phyloP scores from a whole-genome alignment of 2,113 vertebrate genomes.

The Pelvicachromis taeniatus region DNA sequence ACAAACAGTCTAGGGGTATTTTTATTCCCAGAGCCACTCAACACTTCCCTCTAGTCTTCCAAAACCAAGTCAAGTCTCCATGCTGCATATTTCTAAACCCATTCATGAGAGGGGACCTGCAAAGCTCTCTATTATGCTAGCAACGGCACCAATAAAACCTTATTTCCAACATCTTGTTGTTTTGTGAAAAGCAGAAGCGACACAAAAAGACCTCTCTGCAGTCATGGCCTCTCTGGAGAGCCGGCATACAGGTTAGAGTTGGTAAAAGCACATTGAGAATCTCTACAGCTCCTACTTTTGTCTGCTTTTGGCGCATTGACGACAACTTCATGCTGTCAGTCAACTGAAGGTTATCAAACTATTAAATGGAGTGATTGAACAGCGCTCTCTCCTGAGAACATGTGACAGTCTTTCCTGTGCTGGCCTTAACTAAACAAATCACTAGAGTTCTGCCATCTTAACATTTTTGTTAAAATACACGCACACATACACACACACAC shows the following conservation, averaged over 20 bases:
- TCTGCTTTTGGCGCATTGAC: background rate
- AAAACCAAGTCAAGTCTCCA: background rate
- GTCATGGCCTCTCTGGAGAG: conserved; percentile 23
- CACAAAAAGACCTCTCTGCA: background rate
- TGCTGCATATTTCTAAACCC: background rate
- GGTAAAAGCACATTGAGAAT: conserved; percentile 16
- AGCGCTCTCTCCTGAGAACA: background rate
- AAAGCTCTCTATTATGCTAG: conserved; percentile 1
- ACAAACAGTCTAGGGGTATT: background rate
- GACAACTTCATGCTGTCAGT: conserved; percentile 22
- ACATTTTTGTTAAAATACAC: background rate
- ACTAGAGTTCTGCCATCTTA: background rate
- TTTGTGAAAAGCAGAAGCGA: conserved; percentile 25
- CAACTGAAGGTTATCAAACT: conserved; percentile 33
- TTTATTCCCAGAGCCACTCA: background rate
- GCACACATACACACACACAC: background rate
- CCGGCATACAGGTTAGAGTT: background rate
- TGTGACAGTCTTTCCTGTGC: background rate
- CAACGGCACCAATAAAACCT: background rate
- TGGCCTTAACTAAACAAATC: background rate
- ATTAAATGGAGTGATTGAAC: conserved; percentile 3
- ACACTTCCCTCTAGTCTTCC: background rate
- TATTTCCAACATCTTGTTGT: background rate
- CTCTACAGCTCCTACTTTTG: conserved; percentile 27
- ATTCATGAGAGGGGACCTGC: background rate